Percentiles rank a stretch among this genome's conserved stretches.
phyloP scores from a whole-genome alignment of 2,797 vertebrate genomes.

The Pogonophryne albipinna region DNA sequence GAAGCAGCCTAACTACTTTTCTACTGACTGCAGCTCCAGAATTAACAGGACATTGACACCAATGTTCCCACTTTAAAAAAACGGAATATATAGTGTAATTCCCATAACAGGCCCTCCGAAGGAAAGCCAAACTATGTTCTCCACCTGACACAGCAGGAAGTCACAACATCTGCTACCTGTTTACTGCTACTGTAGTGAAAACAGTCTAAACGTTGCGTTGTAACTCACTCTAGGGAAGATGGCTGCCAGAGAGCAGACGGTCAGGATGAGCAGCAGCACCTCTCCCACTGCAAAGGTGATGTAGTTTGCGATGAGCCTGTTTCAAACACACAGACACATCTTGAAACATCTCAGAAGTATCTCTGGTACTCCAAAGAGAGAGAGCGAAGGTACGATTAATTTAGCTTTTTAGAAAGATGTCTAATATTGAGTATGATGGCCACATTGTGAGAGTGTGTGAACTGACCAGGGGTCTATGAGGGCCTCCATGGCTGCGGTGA shows the following conservation, averaged over 20 bases:
- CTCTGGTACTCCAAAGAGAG: neutral
- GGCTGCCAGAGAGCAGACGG: conserved; percentile 93
- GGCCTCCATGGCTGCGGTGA: conserved; percentile 89
- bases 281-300: conserved; percentile 93
- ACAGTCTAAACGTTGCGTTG: neutral
- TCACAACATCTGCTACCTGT: too few relatives aligned
- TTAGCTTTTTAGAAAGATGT: neutral
- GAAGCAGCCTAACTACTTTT: neutral
- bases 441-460: neutral
- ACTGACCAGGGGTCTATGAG: conserved; percentile 93
- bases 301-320: conserved; percentile 93
- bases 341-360: neutral
- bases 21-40: neutral
- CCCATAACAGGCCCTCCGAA: too few relatives aligned
- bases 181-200: neutral
- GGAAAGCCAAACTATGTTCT: too few relatives aligned
- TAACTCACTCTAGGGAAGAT: conserved; percentile 93
- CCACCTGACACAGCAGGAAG: too few relatives aligned
- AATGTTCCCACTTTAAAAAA: neutral
- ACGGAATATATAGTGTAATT: too few relatives aligned
- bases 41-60: neutral
- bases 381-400: neutral
- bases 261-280: conserved; percentile 91
- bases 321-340: conserved; percentile 14
- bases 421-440: neutral